Evolutionary conservation across 2,113 vertebrate genomes (phyloP), one percentile per base, ranked within the genome.

Genomic region (Redunca redunca): DNA sequence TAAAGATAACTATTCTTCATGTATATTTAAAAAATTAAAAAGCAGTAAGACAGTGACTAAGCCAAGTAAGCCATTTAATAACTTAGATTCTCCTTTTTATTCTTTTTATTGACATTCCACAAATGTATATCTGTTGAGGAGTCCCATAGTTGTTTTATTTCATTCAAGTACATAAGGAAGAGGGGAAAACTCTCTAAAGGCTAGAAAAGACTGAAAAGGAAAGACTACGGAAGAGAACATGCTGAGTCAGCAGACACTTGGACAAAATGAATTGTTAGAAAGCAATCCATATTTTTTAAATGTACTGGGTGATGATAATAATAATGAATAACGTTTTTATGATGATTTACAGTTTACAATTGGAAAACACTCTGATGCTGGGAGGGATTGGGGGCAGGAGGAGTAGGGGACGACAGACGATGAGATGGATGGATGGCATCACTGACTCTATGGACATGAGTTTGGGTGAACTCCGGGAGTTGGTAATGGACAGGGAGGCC

Each of bases 391-490:
- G 4, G 57, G 57, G 57, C 57, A 25, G 57, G 23, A 58, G 57
- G 57, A 58, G 57, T 5, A 11, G 23, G 57, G 57, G 23, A 58
- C 4, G 57, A 58, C 57, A 2, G 57, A 58, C 3, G 8, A 57
- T 57, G 55, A 57, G 55, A 57, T 23, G 55, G 23, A 9, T 58
- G 57, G 57, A 26, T 11, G 57, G 57, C 57, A 58, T 58, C 57
- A 57, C 9, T 0, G 3, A 2, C 55, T 57, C 9, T 1, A 57
- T 11, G 57, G 57, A 58, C 9, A 0, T 58, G 57, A 26, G 57
- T 58, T 4, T 58, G 57, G 1, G 57, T 58, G 57, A 58, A 26
- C 23, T 58, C 57, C 0, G 23, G 57, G 23, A 58, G 57, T 0
- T 58, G 57, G 57, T 58, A 23, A 58, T 58, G 57, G 57, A 58